These are phyloP conservation scores for Gymnopithys bicolor DNA, from an alignment of 2,797 vertebrate genomes.

Conservation along the genomic window DNA sequence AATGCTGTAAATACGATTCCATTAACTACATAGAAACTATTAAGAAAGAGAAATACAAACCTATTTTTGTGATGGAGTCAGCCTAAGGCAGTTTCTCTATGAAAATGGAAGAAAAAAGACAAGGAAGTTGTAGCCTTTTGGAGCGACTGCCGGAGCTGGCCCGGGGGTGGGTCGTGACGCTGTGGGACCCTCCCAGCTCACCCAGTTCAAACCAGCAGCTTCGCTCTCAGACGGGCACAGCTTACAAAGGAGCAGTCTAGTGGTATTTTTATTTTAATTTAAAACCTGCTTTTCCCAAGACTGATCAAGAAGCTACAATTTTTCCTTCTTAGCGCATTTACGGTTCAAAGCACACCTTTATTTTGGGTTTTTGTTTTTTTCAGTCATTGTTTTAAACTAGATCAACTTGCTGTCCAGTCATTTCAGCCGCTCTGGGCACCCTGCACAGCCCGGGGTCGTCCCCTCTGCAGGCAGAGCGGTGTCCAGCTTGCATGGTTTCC, in stretches of 20 bases:
- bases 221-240: constrained; percentile 81
- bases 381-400: constrained; percentile 75
- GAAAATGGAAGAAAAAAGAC: constrained; percentile 34
- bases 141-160: constrained; percentile 79
- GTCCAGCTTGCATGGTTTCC: constrained; percentile 12
- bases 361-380: constrained; percentile 24
- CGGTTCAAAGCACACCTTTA: constrained; percentile 92
- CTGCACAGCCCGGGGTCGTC: neutral
- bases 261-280: constrained; percentile 71
- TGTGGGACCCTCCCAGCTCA: constrained; percentile 77
- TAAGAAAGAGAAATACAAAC: constrained; percentile 88
- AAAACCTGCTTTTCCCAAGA: constrained; percentile 78
- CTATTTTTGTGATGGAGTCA: constrained; percentile 97
- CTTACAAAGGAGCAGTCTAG: constrained; percentile 79
- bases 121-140: constrained; percentile 57
- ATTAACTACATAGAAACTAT: constrained; percentile 96
- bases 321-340: constrained; percentile 80
- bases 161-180: constrained; percentile 67
- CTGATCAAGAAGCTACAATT: constrained; percentile 74
- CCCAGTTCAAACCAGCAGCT: constrained; percentile 90
- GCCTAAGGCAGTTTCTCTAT: constrained; percentile 88
- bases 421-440: constrained; percentile 82
- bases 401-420: constrained; percentile 83
- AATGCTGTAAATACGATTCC: constrained; percentile 96
- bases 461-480: neutral